phyloP scores from a whole-genome alignment of 2,797 vertebrate genomes.

The Dicrostonyx torquatus region DNA sequence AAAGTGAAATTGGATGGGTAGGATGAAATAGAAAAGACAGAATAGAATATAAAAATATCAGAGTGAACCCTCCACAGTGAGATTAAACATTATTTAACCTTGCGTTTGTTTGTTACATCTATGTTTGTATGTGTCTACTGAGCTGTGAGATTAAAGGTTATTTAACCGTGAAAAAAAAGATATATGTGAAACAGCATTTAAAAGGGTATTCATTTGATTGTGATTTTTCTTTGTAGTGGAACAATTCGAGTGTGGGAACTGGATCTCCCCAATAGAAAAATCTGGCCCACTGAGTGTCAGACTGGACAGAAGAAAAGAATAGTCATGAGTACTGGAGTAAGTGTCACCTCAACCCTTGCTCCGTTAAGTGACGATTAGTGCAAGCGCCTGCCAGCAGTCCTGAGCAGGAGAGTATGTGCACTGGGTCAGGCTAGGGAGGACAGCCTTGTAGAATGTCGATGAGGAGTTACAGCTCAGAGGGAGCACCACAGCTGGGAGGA shows the following conservation, averaged over 20 bases:
- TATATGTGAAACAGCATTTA: neutral
- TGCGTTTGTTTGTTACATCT: neutral
- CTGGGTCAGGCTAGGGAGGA: neutral
- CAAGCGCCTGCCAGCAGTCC: neutral
- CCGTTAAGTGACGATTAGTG: neutral
- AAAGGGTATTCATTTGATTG: neutral
- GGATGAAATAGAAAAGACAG: slow-evolving; percentile 47
- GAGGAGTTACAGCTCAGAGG: neutral
- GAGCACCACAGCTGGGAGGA: neutral
- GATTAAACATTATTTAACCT: slow-evolving; percentile 31
- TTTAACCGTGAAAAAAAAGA: too few relatives aligned
- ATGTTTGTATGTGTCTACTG: neutral
- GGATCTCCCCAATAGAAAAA: slow-evolving; percentile 91
- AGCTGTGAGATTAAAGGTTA: neutral
- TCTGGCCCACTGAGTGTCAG: slow-evolving; percentile 90
- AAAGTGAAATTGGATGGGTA: slow-evolving; percentile 55
- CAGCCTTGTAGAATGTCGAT: neutral
- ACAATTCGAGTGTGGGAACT: slow-evolving; percentile 93
- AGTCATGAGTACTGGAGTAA: slow-evolving; percentile 89
- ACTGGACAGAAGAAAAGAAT: slow-evolving; percentile 90
- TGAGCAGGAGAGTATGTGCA: neutral
- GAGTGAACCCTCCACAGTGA: neutral
- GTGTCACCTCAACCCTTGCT: slow-evolving; percentile 26
- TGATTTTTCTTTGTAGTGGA: slow-evolving; percentile 83
- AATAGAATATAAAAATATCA: slow-evolving; percentile 32